Conservation (phyloP, 2,113 vertebrate species). For the Propithecus coquereli region DNA sequence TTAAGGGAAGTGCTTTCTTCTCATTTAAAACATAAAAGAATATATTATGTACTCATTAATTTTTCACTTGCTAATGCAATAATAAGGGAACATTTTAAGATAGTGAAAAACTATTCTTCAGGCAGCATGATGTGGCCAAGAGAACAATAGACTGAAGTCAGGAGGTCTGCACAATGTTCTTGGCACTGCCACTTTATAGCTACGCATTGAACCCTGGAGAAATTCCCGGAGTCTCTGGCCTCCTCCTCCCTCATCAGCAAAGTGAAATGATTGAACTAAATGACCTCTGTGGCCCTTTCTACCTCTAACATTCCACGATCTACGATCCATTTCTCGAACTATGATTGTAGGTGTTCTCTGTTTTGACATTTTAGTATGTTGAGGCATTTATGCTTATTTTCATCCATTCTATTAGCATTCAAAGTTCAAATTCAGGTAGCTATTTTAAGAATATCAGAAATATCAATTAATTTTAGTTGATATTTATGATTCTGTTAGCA, state of each 20-base stretch:
- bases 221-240: rapidly evolving
- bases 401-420: not conserved
- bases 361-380: not conserved
- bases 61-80: slow-evolving; percentile 58
- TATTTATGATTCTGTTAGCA: slow-evolving; percentile 64
- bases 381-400: not conserved
- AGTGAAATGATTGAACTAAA: not conserved
- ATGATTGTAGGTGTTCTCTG: not conserved
- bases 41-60: slow-evolving; percentile 62
- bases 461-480: slow-evolving; percentile 57
- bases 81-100: slow-evolving; percentile 43
- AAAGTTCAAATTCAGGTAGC: not conserved
- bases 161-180: not conserved
- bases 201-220: not conserved
- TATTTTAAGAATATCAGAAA: slow-evolving; percentile 58
- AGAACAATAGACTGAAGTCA: not conserved
- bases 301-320: not conserved
- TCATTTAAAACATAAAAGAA: slow-evolving; percentile 44
- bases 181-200: not conserved
- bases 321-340: not conserved
- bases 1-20: slow-evolving; percentile 74
- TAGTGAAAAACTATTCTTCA: slow-evolving; percentile 21
- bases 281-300: not conserved
- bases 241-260: not conserved
- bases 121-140: not conserved